phyloP scores from a whole-genome alignment of 2,797 vertebrate genomes.

The Mormyrus hasselquistii region DNA sequence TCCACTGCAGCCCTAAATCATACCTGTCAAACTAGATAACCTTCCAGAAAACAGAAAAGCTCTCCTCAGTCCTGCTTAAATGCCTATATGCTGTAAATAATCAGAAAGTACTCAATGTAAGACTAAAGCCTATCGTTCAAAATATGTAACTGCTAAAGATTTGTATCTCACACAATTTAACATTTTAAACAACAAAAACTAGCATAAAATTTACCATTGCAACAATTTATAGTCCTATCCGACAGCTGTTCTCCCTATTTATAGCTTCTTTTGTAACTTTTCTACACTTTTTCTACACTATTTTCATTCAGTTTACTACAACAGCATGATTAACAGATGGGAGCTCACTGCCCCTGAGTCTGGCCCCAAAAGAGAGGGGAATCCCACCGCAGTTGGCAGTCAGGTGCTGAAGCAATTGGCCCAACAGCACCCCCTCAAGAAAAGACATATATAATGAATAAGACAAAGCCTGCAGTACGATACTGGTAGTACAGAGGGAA shows the following conservation, averaged over 20 bases:
- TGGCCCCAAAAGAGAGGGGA: background rate
- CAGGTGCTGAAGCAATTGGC: background rate
- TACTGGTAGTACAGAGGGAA: background rate
- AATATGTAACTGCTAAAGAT: background rate
- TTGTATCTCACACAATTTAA: background rate
- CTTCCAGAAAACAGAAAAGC: background rate
- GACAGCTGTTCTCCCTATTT: background rate
- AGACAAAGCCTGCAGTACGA: background rate
- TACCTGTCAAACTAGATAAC: background rate
- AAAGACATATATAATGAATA: background rate
- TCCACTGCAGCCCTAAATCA: background rate
- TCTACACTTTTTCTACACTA: background rate
- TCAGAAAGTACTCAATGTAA: background rate
- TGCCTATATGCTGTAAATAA: background rate
- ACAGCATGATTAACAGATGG: background rate
- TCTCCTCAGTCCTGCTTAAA: background rate
- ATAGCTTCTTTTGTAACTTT: background rate
- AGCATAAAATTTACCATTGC: background rate
- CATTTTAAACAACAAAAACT: background rate
- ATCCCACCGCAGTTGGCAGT: background rate
- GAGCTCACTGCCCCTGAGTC: background rate
- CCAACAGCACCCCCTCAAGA: background rate
- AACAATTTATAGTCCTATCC: background rate
- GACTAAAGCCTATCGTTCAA: background rate
- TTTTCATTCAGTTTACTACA: background rate